Evolutionary conservation across 2,888 invertebrate species (phyloP).

Genomic region (Bugulina stolonifera): DNA sequence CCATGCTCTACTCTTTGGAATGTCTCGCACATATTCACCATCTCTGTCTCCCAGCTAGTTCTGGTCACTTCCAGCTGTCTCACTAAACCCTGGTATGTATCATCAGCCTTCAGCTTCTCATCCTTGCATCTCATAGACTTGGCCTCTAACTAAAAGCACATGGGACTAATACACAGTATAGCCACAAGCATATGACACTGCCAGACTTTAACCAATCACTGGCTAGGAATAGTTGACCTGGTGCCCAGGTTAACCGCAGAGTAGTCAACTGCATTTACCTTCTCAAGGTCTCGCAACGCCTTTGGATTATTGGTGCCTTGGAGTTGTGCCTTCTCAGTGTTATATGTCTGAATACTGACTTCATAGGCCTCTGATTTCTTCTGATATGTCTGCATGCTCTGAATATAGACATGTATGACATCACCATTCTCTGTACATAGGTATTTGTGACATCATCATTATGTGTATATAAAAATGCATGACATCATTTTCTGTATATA

Average conservation of each 20-base stretch:
- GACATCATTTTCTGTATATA: too few relatives aligned
- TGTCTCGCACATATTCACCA: not conserved
- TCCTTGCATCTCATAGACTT: not conserved
- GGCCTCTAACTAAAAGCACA: not conserved
- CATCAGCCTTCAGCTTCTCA: constrained; percentile 22
- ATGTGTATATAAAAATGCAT: too few relatives aligned
- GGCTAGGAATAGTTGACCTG: too few relatives aligned
- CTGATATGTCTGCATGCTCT: not conserved
- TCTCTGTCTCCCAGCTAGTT: constrained; percentile 11
- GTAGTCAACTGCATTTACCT: too few relatives aligned
- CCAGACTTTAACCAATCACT: too few relatives aligned
- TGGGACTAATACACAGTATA: not conserved
- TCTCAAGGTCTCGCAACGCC: not conserved
- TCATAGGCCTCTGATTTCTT: constrained; percentile 16
- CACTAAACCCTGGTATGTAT: not conserved
- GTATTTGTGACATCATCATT: too few relatives aligned
- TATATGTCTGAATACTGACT: not conserved
- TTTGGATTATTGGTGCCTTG: not conserved
- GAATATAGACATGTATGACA: too few relatives aligned
- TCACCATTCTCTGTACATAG: too few relatives aligned
- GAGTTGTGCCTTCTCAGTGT: not conserved
- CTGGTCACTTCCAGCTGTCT: not conserved
- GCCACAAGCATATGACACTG: not conserved
- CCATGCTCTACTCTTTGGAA: constrained; percentile 7
- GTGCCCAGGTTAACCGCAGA: too few relatives aligned